These are phyloP conservation scores for Lottia scabra DNA, from an alignment of 2,888 invertebrate species.

Conservation along the genomic window DNA sequence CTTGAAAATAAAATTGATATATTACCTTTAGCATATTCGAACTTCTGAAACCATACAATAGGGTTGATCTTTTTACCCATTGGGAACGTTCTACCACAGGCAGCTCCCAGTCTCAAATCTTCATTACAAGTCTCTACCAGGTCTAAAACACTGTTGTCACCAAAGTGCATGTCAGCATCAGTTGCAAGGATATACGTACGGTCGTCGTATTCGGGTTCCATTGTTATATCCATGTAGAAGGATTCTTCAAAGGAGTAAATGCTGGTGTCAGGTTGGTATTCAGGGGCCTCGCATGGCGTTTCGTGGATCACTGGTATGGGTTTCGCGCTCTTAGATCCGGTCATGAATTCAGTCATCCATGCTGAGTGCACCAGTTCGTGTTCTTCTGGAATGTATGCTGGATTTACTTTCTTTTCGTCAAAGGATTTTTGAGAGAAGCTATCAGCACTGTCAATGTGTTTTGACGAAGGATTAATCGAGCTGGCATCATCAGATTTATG, in stretches of 20 bases:
- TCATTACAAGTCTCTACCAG: slow-evolving; percentile 37
- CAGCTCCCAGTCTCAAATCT: slow-evolving; percentile 39
- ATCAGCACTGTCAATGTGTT: background rate
- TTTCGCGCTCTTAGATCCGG: background rate
- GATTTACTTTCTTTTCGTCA: slow-evolving; percentile 17
- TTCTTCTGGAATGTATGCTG: slow-evolving; percentile 24
- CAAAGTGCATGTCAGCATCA: slow-evolving; percentile 51
- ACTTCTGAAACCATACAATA: slow-evolving; percentile 49
- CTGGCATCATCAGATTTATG: background rate
- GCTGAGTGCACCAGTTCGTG: slow-evolving; percentile 19
- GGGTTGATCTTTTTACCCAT: slow-evolving; percentile 43
- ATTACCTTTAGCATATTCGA: slow-evolving; percentile 56
- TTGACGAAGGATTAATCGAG: background rate
- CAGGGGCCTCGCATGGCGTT: background rate
- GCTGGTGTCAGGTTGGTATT: background rate
- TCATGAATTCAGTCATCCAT: slow-evolving; percentile 20
- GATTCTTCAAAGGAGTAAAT: slow-evolving; percentile 4
- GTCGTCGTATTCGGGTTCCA: slow-evolving; percentile 24
- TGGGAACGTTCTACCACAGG: slow-evolving; percentile 47
- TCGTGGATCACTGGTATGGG: background rate
- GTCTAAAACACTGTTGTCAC: slow-evolving; percentile 37
- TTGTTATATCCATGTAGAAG: background rate
- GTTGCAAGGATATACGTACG: slow-evolving; percentile 45
- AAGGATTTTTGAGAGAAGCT: slow-evolving; percentile 9
- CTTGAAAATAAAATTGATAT: too few relatives aligned